Base-by-base conservation (phyloP, 64 coral and sea anemone species). In the Acropora tenuis region DNA sequence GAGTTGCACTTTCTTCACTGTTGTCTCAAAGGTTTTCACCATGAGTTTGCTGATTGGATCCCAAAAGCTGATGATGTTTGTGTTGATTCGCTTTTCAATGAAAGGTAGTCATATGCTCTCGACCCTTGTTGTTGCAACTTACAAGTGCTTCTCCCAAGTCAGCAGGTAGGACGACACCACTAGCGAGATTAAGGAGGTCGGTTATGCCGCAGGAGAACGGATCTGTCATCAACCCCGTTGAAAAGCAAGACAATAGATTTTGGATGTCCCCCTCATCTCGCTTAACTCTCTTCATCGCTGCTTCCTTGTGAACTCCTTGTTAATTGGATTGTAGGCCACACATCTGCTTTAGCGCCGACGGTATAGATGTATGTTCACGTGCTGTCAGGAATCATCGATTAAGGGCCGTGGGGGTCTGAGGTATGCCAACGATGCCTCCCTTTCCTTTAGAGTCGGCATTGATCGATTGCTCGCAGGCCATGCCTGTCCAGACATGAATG, bases 351-450 rank as follows among this genome's bases (percentile, higher is more conserved):
- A 53, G 50, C 50, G 50, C 50, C 8, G 50, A 53, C 50, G 50
- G 0, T 53, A 53, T 53, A 53, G 50, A 53, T 1, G 8, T 0
- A 53, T 1, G 41, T 57, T 65, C 11, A 85, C 46, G 4, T 15
- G 82, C 82, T 47, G 82, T 85, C 82, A 85, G 82, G 82, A 85
- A 85, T 55, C 82, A 85, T 85, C 82, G 49, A 85, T 60, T 85
- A 41, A 85, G 82, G 55, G 50, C 82, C 57, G 82, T 63, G 17
- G 82, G 82, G 63, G n/a, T 85, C 82, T 85, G 52, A 41, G 52
- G 67, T 85, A 85, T 85, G 46, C 82, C 59, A 57, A 85, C 66
- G 82, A 85, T 85, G 82, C 82, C 82, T 85, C 82, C 82, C 66
- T 85, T 85, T 69, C 52, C 52, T 85, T 85, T 85, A 15, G 78